Conservation (phyloP, 2,797 vertebrate genomes). For the Poecilia picta region DNA sequence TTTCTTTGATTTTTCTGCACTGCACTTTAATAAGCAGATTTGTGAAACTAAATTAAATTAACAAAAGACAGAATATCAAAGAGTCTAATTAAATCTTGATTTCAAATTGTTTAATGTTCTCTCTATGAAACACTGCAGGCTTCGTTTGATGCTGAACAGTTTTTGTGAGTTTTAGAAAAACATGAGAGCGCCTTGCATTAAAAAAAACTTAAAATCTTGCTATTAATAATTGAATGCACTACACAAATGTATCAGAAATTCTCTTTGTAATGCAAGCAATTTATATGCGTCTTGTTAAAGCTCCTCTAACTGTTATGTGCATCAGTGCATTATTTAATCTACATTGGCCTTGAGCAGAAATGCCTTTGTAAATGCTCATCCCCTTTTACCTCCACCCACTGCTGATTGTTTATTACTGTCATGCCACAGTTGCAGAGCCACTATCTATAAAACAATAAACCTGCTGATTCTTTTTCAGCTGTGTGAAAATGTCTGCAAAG, state of each 20-base stretch:
- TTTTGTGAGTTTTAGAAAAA: neutral
- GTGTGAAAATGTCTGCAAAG: neutral
- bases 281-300: neutral
- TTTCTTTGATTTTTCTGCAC: neutral
- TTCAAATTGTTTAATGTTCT: neutral
- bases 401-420: conserved; percentile 25
- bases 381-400: neutral
- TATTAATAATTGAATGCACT: neutral
- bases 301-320: neutral
- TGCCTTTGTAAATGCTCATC: neutral
- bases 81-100: neutral
- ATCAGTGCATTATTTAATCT: neutral
- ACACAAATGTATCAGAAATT: neutral
- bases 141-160: neutral
- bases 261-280: neutral
- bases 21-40: neutral
- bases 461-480: conserved; percentile 10
- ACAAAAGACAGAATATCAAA: neutral
- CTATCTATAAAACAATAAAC: conserved; percentile 13
- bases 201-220: neutral
- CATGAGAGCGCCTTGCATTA: neutral
- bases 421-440: neutral
- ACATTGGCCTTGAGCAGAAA: neutral
- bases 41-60: neutral
- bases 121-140: neutral